phyloP scores from a whole-genome alignment of 2,888 invertebrate genomes.

The Neocrepidodera transversa region DNA sequence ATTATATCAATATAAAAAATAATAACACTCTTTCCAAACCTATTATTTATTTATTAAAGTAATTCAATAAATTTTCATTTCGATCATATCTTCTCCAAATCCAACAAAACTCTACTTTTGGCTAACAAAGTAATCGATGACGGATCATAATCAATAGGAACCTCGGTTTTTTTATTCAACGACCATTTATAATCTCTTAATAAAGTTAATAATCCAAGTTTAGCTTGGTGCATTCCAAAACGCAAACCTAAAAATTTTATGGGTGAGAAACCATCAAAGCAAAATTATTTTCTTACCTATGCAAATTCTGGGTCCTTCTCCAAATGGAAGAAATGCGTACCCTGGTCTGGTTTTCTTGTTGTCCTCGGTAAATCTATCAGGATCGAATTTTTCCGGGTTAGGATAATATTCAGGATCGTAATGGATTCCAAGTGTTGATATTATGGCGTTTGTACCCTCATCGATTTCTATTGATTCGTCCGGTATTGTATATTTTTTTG shows the following conservation, averaged over 20 bases:
- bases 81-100: neutral
- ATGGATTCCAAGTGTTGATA: conserved; percentile 50
- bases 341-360: conserved; percentile 36
- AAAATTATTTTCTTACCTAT: conserved; percentile 47
- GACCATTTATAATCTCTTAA: neutral
- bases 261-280: neutral
- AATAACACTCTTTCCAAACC: too few relatives aligned
- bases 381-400: conserved; percentile 45
- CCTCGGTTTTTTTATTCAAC: neutral
- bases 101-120: neutral
- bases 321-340: conserved; percentile 52
- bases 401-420: conserved; percentile 46
- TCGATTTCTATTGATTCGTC: conserved; percentile 50
- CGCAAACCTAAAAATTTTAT: conserved; percentile 7
- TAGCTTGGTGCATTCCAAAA: conserved; percentile 1
- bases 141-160: neutral
- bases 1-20: too few relatives aligned
- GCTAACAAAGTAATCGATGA: neutral
- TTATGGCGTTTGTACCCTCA: conserved; percentile 51
- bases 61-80: too few relatives aligned
- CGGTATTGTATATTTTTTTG: conserved; percentile 49
- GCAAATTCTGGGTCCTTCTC: conserved; percentile 55
- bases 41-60: too few relatives aligned
- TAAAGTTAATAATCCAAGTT: neutral
- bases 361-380: conserved; percentile 44